phyloP scores from a whole-genome alignment of 2,888 invertebrate species.

The Colostygia pectinataria region DNA sequence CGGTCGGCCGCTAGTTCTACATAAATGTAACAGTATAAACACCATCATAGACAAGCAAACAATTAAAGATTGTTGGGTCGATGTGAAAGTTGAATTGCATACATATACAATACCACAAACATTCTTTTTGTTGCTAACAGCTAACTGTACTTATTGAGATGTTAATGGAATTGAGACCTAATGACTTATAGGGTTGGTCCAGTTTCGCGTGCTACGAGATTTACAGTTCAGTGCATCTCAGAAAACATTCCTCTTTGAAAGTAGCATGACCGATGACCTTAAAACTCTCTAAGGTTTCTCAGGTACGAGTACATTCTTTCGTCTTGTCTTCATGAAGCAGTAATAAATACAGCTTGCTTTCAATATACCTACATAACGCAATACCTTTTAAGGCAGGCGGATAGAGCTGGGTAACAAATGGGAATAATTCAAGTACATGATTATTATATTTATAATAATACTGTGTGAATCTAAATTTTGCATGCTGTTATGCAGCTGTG shows the following conservation, averaged over 20 bases:
- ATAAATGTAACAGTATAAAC: neutral
- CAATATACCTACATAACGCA: too few species aligned
- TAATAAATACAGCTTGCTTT: too few species aligned
- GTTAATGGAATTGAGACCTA: conserved; percentile 17
- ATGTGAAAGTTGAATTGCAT: conserved; percentile 46
- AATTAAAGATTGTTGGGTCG: conserved; percentile 40
- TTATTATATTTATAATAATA: too few species aligned
- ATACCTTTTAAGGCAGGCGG: too few species aligned
- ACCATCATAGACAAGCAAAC: conserved; percentile 26
- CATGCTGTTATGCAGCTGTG: too few species aligned
- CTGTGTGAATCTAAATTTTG: too few species aligned
- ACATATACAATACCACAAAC: conserved; percentile 43
- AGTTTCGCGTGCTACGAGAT: conserved; percentile 26
- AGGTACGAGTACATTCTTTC: too few species aligned
- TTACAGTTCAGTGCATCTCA: conserved; percentile 43
- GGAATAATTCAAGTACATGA: too few species aligned
- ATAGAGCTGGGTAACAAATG: too few species aligned
- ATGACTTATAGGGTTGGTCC: conserved; percentile 12
- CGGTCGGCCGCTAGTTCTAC: too few species aligned
- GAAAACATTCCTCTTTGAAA: conserved; percentile 43
- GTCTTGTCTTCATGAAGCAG: too few species aligned
- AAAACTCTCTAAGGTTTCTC: conserved; percentile 22
- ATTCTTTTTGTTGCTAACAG: conserved; percentile 15
- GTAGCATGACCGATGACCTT: conserved; percentile 48
- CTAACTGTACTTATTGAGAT: conserved; percentile 19